Percentiles rank a stretch among this genome's conserved stretches.
Evolutionary conservation across 2,113 vertebrate species (phyloP).

Genomic region (Oncorhynchus gorbuscha): DNA sequence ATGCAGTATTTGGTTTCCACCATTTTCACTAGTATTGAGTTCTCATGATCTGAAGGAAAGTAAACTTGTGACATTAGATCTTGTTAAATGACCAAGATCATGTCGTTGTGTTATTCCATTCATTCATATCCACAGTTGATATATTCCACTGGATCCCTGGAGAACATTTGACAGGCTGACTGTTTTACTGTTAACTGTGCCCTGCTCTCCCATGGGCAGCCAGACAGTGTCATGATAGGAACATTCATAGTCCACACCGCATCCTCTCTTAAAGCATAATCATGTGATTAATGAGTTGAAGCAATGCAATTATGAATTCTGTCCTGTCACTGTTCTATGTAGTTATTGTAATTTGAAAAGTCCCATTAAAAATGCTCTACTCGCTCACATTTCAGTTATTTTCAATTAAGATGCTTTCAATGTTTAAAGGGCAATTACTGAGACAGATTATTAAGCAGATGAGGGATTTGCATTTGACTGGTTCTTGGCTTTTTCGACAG

Average conservation of each 20-base stretch:
- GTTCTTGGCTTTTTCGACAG: background rate
- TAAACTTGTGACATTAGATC: no score
- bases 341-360: slow-evolving; percentile 49
- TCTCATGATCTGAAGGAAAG: no score
- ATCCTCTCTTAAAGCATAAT: slow-evolving; percentile 49
- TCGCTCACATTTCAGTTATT: slow-evolving; percentile 19
- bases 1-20: no score
- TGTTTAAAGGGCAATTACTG: slow-evolving; percentile 55
- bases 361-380: slow-evolving; percentile 50
- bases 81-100: no score
- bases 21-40: no score
- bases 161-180: no score
- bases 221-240: background rate
- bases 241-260: slow-evolving; percentile 8
- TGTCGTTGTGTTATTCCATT: no score
- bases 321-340: slow-evolving; percentile 44
- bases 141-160: no score
- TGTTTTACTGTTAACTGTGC: no score
- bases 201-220: no score
- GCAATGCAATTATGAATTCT: slow-evolving; percentile 66
- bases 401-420: slow-evolving; percentile 51
- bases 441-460: slow-evolving; percentile 31
- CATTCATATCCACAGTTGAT: no score
- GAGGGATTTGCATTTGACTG: slow-evolving; percentile 16
- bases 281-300: slow-evolving; percentile 66